Conservation (phyloP, 2,888 invertebrate genomes). For the Ephialtes manifestator region DNA sequence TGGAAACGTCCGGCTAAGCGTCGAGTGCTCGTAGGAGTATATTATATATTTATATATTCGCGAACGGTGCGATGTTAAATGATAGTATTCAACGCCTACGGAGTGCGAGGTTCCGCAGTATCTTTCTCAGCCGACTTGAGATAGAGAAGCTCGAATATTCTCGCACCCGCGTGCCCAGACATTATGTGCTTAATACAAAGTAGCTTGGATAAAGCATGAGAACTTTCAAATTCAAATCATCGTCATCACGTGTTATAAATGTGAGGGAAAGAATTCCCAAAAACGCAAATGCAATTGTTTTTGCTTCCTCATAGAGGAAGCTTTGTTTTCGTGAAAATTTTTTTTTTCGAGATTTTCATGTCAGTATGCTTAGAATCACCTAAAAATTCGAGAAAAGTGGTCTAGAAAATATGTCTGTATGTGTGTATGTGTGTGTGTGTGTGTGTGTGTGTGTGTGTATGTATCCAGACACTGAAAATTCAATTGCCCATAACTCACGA, state of each 20-base stretch:
- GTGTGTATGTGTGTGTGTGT: too few relatives aligned
- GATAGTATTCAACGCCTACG: conserved; percentile 74
- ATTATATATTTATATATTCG: conserved; percentile 75
- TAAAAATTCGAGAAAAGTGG: too few relatives aligned
- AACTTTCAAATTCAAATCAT: conserved; percentile 54
- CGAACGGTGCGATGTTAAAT: conserved; percentile 70
- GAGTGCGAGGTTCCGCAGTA: conserved; percentile 44
- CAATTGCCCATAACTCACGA: too few relatives aligned
- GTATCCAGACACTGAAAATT: too few relatives aligned
- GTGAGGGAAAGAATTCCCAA: not conserved
- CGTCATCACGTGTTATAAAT: not conserved
- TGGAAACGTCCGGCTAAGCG: conserved; percentile 27
- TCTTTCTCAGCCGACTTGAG: conserved; percentile 31
- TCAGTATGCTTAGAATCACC: too few relatives aligned
- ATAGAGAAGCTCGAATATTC: conserved; percentile 42
- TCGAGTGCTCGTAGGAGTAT: conserved; percentile 66
- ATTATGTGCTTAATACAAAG: conserved; percentile 18
- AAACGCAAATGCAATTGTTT: conserved; percentile 17
- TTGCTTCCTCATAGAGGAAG: too few relatives aligned
- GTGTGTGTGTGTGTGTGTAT: too few relatives aligned
- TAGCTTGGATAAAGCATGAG: conserved; percentile 19
- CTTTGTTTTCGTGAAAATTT: too few relatives aligned
- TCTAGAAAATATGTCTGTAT: too few relatives aligned
- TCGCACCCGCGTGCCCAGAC: not conserved
- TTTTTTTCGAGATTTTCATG: too few relatives aligned